These are phyloP conservation scores for Phrixothrix hirtus DNA, from an alignment of 2,888 invertebrate genomes.

Conservation along the genomic window DNA sequence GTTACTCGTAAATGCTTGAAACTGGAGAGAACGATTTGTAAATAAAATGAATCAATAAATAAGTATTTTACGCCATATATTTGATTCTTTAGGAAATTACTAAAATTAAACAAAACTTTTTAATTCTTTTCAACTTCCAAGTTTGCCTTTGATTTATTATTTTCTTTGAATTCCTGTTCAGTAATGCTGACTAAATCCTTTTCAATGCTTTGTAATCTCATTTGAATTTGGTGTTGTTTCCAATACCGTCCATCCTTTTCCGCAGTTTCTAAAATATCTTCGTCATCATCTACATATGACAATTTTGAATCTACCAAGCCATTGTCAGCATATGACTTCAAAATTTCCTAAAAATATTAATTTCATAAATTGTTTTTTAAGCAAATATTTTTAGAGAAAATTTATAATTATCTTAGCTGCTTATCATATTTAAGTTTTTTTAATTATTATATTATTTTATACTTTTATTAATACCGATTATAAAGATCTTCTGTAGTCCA, in stretches of 20 bases:
- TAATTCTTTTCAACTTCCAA: not conserved
- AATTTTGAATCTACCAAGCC: not conserved
- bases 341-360: conserved; percentile 7
- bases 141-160: conserved; percentile 1
- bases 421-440: too few relatives aligned
- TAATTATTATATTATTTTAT: too few relatives aligned
- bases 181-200: conserved; percentile 20
- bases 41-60: conserved; percentile 17
- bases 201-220: conserved; percentile 28
- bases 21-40: conserved; percentile 25
- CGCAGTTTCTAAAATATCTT: conserved; percentile 15
- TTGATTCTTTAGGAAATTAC: not conserved
- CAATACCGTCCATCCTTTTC: conserved; percentile 28
- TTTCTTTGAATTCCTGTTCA: conserved; percentile 6
- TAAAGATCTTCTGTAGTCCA: too few relatives aligned
- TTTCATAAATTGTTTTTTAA: not conserved
- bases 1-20: conserved; percentile 27
- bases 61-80: conserved; percentile 2
- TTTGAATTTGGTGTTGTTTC: conserved; percentile 25
- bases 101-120: not conserved
- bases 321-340: conserved; percentile 4
- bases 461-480: too few relatives aligned
- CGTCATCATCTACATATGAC: not conserved
- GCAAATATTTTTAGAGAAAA: too few relatives aligned
- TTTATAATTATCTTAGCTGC: too few relatives aligned